Base-by-base conservation (phyloP, 2,888 invertebrate genomes). In the Ormia ochracea region DNA sequence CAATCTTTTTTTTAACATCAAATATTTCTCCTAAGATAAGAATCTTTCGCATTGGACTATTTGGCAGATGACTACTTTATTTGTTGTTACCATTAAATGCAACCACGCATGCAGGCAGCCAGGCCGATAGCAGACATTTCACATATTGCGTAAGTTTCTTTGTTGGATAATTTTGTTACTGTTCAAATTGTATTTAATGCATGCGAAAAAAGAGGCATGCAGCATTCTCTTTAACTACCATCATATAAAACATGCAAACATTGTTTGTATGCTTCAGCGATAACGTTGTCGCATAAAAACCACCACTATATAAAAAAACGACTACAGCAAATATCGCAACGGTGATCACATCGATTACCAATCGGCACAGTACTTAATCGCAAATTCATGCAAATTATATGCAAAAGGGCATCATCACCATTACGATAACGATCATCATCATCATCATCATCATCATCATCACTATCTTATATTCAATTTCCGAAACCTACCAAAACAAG, bases 331-430 rank as follows among this genome's bases (percentile, higher is more conserved):
- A 76, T 80, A 80, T 80, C 80, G 73, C 72, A 59, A 61, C 78
- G 76, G 63, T 61, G 82, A 82, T 81, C 82, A 81, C 81, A 81
- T 81, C 78, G 78, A 78, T 76, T 76, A 77, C 74, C 78, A 72
- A 79, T 79, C 66, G 78, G 75, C 83, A 75, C 68, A 79, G 81
- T 76, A 80, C 68, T 80, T 83, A 80, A 83, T 83, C 83, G 81
- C 79, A 81, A 83, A 83, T 83, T 82, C 82, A 83, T 83, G 83
- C 83, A 83, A 83, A 83, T 83, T 82, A 82, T 82, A 82, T 81
- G 80, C 82, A 79, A 81, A 82, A 83, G 81, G 82, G 82, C 82
- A 82, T 81, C 79, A 72, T 48, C 75, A 48, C 50, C 59, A 36
- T 69, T 36, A 38, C 76, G 72, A 74, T 33, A 61, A 50, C 21